phyloP scores from a whole-genome alignment of 2,797 vertebrate genomes.

The Apodemus agrarius region DNA sequence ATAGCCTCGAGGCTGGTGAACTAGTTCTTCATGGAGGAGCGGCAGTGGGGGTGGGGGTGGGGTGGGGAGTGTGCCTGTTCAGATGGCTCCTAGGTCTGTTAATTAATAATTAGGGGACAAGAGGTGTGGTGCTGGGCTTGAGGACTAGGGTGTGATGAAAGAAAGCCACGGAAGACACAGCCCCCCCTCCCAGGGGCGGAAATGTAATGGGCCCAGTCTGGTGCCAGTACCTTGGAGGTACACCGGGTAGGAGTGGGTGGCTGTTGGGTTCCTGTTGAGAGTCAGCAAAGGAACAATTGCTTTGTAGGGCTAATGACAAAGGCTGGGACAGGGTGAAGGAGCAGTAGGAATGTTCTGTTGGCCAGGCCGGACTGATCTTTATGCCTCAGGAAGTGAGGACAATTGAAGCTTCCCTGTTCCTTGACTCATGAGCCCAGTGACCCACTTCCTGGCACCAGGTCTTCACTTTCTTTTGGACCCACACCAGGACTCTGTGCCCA shows the following conservation, averaged over 20 bases:
- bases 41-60: background rate
- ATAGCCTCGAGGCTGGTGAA: background rate
- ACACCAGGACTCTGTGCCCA: background rate
- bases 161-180: background rate
- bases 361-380: background rate
- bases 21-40: background rate
- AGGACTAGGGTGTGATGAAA: background rate
- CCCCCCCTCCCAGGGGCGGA: background rate
- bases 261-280: background rate
- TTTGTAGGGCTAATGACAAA: background rate
- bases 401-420: background rate
- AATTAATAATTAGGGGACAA: background rate
- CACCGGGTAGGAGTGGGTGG: background rate
- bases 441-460: background rate
- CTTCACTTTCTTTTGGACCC: background rate
- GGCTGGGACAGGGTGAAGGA: background rate
- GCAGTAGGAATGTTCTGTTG: background rate
- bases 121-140: background rate
- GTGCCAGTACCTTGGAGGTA: background rate
- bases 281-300: background rate
- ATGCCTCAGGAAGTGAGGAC: background rate
- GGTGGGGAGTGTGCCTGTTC: background rate
- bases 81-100: background rate
- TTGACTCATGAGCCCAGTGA: background rate
- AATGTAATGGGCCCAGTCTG: background rate